These are phyloP conservation scores for Lagorchestes hirsutus DNA, from an alignment of 2,797 vertebrate species.

Conservation along the genomic window DNA sequence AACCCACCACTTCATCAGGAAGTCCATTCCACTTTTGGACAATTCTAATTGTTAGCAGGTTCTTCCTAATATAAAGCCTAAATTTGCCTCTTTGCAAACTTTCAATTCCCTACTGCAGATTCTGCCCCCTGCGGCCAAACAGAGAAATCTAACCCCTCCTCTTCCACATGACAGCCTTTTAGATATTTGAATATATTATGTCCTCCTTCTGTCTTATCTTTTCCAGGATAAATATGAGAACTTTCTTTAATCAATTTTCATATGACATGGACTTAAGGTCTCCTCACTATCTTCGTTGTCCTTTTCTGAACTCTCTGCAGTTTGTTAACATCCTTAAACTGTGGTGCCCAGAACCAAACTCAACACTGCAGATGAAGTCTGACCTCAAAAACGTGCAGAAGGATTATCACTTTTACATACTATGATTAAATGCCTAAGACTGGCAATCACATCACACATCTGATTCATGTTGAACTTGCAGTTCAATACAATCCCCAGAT, in stretches of 20 bases:
- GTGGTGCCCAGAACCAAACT: neutral
- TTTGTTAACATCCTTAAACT: neutral
- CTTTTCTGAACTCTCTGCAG: neutral
- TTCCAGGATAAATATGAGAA: neutral
- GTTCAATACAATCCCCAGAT: neutral
- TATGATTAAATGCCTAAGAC: neutral
- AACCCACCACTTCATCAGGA: neutral
- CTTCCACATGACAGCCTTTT: neutral
- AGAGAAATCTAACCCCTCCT: neutral
- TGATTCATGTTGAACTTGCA: neutral
- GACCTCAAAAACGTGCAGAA: neutral
- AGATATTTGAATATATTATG: too few relatives aligned
- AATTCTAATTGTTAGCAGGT: neutral
- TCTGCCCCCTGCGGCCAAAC: neutral
- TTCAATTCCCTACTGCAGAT: neutral
- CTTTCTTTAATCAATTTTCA: neutral
- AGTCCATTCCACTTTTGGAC: neutral
- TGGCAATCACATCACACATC: neutral
- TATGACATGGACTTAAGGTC: neutral
- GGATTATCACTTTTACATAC: neutral
- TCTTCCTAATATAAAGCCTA: neutral
- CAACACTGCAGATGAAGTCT: neutral
- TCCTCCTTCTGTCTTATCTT: too few relatives aligned
- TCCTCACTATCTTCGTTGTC: neutral
- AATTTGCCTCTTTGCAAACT: neutral